A percentile compares a stretch with the other conserved stretches of the same genome.
These are phyloP conservation scores for Sinosuthora webbiana DNA, from an alignment of 2,113 vertebrate species.

Conservation along the genomic window DNA sequence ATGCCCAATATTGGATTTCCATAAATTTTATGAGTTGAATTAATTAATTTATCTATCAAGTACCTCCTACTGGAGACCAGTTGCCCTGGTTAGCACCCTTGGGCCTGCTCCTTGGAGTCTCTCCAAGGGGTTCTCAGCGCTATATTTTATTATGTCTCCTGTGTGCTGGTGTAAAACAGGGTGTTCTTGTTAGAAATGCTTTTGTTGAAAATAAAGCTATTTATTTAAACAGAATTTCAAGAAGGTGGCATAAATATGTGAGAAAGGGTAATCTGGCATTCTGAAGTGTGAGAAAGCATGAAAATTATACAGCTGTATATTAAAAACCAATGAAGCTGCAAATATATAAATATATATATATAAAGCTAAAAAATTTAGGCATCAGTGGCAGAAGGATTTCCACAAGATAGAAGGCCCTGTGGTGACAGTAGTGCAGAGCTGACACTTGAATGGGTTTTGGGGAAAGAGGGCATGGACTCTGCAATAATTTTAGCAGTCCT, in stretches of 20 bases:
- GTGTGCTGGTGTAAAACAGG: background rate
- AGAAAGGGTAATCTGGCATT: background rate
- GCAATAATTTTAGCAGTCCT: background rate
- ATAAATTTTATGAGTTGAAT: background rate
- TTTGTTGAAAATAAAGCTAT: background rate
- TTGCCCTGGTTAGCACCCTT: background rate
- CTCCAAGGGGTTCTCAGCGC: background rate
- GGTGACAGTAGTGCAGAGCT: background rate
- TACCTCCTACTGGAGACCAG: background rate
- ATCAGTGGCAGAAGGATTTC: background rate
- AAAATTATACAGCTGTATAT: background rate
- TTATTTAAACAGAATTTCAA: background rate
- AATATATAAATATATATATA: background rate
- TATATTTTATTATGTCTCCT: background rate
- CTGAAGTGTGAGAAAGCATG: background rate
- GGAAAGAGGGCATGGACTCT: background rate
- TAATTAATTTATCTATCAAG: background rate
- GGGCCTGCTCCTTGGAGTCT: background rate
- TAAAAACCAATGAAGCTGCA: background rate
- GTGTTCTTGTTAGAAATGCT: background rate
- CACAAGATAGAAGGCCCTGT: background rate
- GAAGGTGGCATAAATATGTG: background rate
- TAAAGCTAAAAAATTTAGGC: background rate
- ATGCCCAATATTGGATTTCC: fast-evolving
- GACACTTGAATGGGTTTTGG: background rate